phyloP scores from a whole-genome alignment of 2,797 vertebrate genomes.

The Prionace glauca region DNA sequence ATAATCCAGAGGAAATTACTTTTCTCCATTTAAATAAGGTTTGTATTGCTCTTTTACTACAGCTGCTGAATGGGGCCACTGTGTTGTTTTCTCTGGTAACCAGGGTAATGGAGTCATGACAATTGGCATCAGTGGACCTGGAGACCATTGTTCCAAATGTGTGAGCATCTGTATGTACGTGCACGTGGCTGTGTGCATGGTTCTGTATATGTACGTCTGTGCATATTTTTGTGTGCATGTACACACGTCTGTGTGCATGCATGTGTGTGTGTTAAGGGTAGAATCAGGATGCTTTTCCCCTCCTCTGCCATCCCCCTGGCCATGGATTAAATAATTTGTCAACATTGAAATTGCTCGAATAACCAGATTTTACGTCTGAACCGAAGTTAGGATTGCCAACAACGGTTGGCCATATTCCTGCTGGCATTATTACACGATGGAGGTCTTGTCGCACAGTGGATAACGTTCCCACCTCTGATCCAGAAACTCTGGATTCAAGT shows the following conservation, averaged over 20 bases:
- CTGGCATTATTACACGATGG: not conserved
- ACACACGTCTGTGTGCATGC: not conserved
- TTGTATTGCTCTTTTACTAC: not conserved
- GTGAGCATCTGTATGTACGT: not conserved
- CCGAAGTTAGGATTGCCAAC: not conserved
- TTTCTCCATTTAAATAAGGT: not conserved
- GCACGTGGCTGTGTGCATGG: not conserved
- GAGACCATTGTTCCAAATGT: not conserved
- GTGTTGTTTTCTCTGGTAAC: not conserved
- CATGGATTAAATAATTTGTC: not conserved
- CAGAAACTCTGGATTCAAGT: too few species aligned
- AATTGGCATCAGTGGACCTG: not conserved
- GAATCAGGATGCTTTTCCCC: not conserved
- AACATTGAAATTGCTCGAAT: not conserved
- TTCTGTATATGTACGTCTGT: not conserved
- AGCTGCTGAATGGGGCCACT: not conserved
- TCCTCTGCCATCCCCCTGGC: not conserved
- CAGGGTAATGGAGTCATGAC: not conserved
- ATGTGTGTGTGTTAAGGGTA: not conserved
- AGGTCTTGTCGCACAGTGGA: too few species aligned
- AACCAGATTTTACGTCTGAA: too few species aligned
- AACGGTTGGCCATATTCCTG: not conserved
- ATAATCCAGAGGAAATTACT: not conserved
- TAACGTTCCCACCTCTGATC: too few species aligned
- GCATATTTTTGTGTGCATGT: not conserved